Evolutionary conservation across 2,113 vertebrate genomes (phyloP).

Genomic region (Pantherophis guttatus): DNA sequence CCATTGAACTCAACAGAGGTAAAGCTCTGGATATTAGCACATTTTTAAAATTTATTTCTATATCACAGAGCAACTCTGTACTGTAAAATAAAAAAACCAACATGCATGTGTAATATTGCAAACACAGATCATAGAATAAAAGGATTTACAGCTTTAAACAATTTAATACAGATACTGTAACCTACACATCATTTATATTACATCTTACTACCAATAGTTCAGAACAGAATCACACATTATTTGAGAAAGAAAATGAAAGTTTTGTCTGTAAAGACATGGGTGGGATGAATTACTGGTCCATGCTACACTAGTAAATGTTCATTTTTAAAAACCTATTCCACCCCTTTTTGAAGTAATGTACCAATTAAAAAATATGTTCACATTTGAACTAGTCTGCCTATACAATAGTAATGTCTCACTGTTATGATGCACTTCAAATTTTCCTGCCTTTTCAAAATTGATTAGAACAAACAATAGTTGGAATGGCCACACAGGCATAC

Average conservation of each 20-base stretch:
- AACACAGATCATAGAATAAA: not conserved
- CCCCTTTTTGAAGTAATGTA: not conserved
- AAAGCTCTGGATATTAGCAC: not conserved
- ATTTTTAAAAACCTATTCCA: not conserved
- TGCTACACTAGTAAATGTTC: not conserved
- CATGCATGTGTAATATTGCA: not conserved
- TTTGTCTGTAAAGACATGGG: not conserved
- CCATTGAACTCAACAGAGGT: conserved; percentile 21
- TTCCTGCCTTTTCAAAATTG: not conserved
- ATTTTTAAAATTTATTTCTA: not conserved
- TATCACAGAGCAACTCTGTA: not conserved
- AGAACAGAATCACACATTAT: not conserved
- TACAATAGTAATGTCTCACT: not conserved
- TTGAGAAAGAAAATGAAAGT: not conserved
- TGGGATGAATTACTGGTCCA: not conserved
- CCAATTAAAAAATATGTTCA: not conserved
- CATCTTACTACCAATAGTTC: not conserved
- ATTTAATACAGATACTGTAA: not conserved
- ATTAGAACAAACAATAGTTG: not conserved
- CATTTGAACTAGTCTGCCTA: not conserved
- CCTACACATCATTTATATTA: not conserved
- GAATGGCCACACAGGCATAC: not conserved
- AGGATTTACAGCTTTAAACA: conserved; percentile 18
- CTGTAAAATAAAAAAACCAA: not conserved
- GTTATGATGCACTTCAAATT: not conserved